These are phyloP conservation scores for Cosmopolites sordidus DNA, from an alignment of 2,888 invertebrate species.

Conservation along the genomic window DNA sequence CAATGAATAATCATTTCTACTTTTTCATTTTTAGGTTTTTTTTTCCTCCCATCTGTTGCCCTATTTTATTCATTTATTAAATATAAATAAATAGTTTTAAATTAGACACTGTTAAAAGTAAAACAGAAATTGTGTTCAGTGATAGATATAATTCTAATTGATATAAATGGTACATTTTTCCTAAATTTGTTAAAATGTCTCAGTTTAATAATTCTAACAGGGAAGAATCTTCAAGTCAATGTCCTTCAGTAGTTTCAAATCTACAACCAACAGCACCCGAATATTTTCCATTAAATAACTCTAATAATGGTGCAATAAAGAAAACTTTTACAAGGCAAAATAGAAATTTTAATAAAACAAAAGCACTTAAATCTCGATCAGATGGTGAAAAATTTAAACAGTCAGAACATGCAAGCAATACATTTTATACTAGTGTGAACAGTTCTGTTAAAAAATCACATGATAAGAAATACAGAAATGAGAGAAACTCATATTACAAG, in stretches of 20 bases:
- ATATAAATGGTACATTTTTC: too few species aligned
- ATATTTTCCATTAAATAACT: constrained; percentile 9
- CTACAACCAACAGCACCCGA: constrained; percentile 17
- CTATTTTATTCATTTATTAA: too few species aligned
- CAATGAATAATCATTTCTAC: too few species aligned
- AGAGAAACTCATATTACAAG: background rate
- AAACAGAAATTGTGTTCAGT: too few species aligned
- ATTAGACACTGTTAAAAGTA: background rate
- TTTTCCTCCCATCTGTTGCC: too few species aligned
- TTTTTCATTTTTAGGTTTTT: too few species aligned
- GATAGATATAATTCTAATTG: too few species aligned
- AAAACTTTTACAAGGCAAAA: constrained; percentile 8
- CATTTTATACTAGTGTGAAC: background rate
- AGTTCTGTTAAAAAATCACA: background rate
- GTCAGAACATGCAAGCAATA: too few species aligned
- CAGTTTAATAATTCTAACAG: too few species aligned
- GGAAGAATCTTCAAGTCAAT: too few species aligned
- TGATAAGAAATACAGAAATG: background rate
- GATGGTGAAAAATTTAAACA: background rate
- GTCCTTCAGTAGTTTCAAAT: constrained; percentile 7
- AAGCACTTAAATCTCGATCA: background rate
- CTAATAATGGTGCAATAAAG: constrained; percentile 9
- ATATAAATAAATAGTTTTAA: too few species aligned
- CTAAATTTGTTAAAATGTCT: too few species aligned
- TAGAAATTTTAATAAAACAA: background rate